Evolutionary conservation across 2,888 invertebrate genomes (phyloP).

Genomic region (Anorthoa munda): DNA sequence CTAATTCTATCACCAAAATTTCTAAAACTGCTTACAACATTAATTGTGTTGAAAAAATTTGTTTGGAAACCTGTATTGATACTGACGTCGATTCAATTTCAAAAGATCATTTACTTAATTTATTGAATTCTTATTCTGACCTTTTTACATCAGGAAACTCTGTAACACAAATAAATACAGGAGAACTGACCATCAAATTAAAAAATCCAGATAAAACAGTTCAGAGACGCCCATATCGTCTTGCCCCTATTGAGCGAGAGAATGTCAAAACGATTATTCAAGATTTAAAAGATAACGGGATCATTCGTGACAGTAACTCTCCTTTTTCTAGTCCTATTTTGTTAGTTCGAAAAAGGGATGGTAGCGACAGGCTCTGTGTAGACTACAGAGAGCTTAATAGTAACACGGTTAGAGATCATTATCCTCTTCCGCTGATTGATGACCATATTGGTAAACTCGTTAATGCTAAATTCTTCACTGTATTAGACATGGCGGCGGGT

Average conservation of each 20-base stretch:
- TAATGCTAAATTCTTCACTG: too few species aligned
- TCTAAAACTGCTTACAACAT: neutral
- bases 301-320: neutral
- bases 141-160: neutral
- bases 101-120: neutral
- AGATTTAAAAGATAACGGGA: neutral
- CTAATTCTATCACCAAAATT: neutral
- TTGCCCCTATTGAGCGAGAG: neutral
- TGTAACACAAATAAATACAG: slow-evolving; percentile 1
- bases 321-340: neutral
- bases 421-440: neutral
- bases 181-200: neutral
- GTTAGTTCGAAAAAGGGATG: neutral
- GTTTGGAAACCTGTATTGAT: neutral
- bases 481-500: too few species aligned
- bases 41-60: neutral
- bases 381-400: neutral
- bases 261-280: neutral
- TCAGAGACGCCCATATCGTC: neutral
- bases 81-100: neutral
- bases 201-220: neutral
- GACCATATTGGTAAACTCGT: neutral
- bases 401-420: neutral
- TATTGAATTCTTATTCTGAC: neutral
- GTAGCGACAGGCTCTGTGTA: neutral